These are phyloP conservation scores for Drosophila seguyi DNA, from an alignment of 1,140 invertebrate species.

Conservation along the genomic window DNA sequence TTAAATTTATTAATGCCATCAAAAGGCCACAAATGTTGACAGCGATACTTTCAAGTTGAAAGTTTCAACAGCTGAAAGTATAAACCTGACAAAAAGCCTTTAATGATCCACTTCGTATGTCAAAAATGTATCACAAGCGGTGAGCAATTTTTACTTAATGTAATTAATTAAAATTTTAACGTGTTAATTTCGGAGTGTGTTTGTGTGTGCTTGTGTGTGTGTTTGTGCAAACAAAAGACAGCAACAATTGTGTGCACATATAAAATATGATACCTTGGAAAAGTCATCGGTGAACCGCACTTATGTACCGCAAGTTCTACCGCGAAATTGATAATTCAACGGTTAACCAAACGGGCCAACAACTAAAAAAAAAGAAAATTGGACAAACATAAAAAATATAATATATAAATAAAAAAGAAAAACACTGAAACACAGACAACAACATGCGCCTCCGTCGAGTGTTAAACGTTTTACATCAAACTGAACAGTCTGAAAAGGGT, in stretches of 20 bases:
- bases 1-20: neutral
- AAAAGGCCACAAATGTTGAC: neutral
- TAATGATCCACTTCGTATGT: slow-evolving; percentile 73
- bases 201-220: neutral
- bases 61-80: slow-evolving; percentile 3
- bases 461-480: slow-evolving; percentile 76
- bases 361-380: slow-evolving; percentile 56
- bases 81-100: slow-evolving; percentile 37
- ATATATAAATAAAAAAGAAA: slow-evolving; percentile 20
- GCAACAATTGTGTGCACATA: slow-evolving; percentile 47
- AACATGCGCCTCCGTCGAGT: slow-evolving; percentile 47
- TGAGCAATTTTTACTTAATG: slow-evolving; percentile 75
- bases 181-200: slow-evolving; percentile 64
- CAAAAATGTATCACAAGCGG: slow-evolving; percentile 51
- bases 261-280: slow-evolving; percentile 82
- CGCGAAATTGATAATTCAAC: slow-evolving; percentile 85
- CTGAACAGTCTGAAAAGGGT: slow-evolving; percentile 22
- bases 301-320: slow-evolving; percentile 84
- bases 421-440: slow-evolving; percentile 1
- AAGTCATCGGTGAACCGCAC: slow-evolving; percentile 84
- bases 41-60: neutral
- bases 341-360: slow-evolving; percentile 78
- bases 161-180: slow-evolving; percentile 81
- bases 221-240: slow-evolving; percentile 36
- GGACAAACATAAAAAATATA: slow-evolving; percentile 22